phyloP scores from a whole-genome alignment of 2,888 invertebrate genomes.

The Hyalella azteca region DNA sequence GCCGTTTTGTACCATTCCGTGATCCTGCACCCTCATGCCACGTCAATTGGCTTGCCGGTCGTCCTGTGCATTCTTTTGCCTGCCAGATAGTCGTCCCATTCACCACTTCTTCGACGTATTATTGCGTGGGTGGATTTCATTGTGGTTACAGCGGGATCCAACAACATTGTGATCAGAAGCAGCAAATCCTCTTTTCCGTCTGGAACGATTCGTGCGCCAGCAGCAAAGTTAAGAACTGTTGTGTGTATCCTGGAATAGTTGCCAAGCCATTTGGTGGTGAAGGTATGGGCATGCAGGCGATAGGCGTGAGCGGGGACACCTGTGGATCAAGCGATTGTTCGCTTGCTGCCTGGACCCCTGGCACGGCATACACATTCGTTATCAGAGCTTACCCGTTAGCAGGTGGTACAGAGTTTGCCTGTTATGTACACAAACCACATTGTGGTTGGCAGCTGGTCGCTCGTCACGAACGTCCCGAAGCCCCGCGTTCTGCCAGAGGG shows the following conservation, averaged over 20 bases:
- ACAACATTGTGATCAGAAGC: neutral
- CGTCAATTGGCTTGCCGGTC: neutral
- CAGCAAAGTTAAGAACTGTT: neutral
- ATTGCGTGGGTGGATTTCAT: constrained; percentile 2
- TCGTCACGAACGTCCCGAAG: constrained; percentile 10
- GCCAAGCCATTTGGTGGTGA: constrained; percentile 16
- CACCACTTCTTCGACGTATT: neutral
- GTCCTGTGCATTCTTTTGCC: constrained; percentile 1
- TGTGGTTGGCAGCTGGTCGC: constrained; percentile 20
- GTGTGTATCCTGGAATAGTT: constrained; percentile 6
- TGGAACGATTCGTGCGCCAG: neutral
- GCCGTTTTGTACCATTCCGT: neutral
- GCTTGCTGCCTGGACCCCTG: neutral
- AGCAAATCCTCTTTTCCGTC: constrained; percentile 9
- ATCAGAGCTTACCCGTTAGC: neutral
- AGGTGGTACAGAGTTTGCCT: constrained; percentile 6
- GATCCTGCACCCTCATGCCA: constrained; percentile 26
- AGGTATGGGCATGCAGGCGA: constrained; percentile 14
- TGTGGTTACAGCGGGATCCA: constrained; percentile 18
- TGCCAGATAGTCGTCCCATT: constrained; percentile 1
- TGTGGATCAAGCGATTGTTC: neutral
- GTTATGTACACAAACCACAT: neutral
- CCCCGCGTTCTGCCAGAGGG: neutral
- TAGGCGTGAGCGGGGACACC: neutral
- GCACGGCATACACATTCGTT: neutral